Evolutionary conservation across 1,140 invertebrate genomes (phyloP).

Genomic region (Neodiprion virginianus): DNA sequence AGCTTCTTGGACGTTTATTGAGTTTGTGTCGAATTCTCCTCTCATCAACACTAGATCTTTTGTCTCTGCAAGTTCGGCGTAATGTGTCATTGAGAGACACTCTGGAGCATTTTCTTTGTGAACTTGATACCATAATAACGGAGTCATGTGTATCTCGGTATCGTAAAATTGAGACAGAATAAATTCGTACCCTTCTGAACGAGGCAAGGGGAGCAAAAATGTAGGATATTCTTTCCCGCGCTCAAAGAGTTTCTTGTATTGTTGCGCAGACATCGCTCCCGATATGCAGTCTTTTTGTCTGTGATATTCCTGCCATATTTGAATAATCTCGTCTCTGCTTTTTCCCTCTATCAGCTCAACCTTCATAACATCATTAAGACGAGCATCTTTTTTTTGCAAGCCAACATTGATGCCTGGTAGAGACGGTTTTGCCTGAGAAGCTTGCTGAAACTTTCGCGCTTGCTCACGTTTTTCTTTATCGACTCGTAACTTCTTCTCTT

Average conservation of each 20-base stretch:
- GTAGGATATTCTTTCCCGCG: conserved; percentile 68
- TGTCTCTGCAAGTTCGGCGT: conserved; percentile 76
- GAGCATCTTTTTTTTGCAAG: conserved; percentile 41
- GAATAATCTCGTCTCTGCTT: conserved; percentile 73
- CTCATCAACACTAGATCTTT: conserved; percentile 87
- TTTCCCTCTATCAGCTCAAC: conserved; percentile 78
- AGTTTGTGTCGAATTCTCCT: conserved; percentile 87
- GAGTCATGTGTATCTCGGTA: conserved; percentile 85
- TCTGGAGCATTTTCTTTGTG: conserved; percentile 92
- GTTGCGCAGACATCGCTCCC: conserved; percentile 69
- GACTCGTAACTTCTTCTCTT: conserved; percentile 60
- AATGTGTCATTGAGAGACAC: conserved; percentile 84
- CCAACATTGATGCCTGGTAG: conserved; percentile 63
- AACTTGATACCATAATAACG: conserved; percentile 85
- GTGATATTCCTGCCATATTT: conserved; percentile 85
- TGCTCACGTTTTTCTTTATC: conserved; percentile 48
- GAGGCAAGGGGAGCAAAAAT: conserved; percentile 84
- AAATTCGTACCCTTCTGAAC: conserved; percentile 88
- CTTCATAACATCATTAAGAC: conserved; percentile 80
- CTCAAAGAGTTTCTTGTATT: conserved; percentile 67
- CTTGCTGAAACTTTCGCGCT: conserved; percentile 39
- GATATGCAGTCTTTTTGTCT: conserved; percentile 76
- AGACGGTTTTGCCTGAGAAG: conserved; percentile 54
- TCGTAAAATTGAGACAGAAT: conserved; percentile 79
- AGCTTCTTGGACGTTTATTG: conserved; percentile 78